Evolutionary conservation across 2,113 vertebrate species (phyloP).

Genomic region (Psephotus haematonotus): DNA sequence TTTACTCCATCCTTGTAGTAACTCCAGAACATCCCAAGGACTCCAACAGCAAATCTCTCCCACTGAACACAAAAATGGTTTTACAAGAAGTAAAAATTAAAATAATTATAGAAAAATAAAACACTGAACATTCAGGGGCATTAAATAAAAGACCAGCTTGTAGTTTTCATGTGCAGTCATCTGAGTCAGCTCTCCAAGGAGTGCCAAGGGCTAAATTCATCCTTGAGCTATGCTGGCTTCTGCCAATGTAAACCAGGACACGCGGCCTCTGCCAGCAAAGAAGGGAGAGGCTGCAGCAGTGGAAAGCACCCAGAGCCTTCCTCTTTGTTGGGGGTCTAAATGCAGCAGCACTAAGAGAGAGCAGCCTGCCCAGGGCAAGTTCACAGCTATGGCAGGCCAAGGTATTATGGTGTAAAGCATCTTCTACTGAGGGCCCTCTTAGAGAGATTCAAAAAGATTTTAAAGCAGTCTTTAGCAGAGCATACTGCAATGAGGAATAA

Average conservation of each 20-base stretch:
- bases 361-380: neutral
- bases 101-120: neutral
- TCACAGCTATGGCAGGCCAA: neutral
- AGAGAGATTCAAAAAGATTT: neutral
- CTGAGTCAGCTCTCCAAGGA: conserved; percentile 63
- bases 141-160: conserved; percentile 43
- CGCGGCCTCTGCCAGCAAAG: conserved; percentile 39
- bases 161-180: conserved; percentile 63
- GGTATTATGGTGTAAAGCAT: neutral
- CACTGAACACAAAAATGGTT: neutral
- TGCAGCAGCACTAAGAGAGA: neutral
- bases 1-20: neutral
- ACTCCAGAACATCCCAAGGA: neutral
- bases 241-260: conserved; percentile 67
- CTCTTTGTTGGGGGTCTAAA: conserved; percentile 44
- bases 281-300: conserved; percentile 29
- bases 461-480: neutral
- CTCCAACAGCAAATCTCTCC: neutral
- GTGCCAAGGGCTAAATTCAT: conserved; percentile 66
- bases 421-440: neutral
- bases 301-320: conserved; percentile 42
- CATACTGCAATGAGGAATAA: neutral
- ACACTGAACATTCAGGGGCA: neutral
- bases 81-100: neutral
- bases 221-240: conserved; percentile 56